Evolutionary conservation across 2,888 invertebrate species (phyloP).

Genomic region (Hecatera dysodea): DNA sequence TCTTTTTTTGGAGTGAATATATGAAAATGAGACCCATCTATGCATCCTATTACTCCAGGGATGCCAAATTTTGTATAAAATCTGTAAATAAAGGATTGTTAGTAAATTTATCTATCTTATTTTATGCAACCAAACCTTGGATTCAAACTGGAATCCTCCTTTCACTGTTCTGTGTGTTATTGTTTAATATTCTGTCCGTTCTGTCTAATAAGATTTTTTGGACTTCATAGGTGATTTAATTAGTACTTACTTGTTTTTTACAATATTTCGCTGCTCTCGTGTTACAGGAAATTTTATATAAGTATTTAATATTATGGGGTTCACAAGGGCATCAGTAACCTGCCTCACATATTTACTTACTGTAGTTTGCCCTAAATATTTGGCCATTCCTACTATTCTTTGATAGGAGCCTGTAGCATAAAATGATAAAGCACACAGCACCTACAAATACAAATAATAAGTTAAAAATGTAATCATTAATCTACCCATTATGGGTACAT

Average conservation of each 20-base stretch:
- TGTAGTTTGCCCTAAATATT: conserved; percentile 12
- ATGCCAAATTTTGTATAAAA: conserved; percentile 4
- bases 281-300: conserved; percentile 1
- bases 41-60: background rate
- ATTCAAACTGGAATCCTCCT: too few relatives aligned
- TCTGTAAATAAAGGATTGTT: conserved; percentile 6
- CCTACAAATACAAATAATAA: background rate
- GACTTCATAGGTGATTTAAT: background rate
- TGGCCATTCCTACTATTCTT: too few relatives aligned
- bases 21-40: too few relatives aligned
- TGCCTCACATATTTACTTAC: conserved; percentile 3
- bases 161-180: too few relatives aligned
- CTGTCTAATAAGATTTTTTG: too few relatives aligned
- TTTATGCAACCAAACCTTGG: too few relatives aligned
- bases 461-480: conserved; percentile 4
- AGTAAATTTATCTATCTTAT: too few relatives aligned
- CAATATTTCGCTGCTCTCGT: conserved; percentile 11
- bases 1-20: too few relatives aligned
- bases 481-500: background rate
- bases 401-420: conserved; percentile 8
- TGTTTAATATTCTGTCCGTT: too few relatives aligned
- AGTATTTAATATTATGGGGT: background rate
- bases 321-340: conserved; percentile 3
- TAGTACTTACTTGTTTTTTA: conserved; percentile 5
- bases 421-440: conserved; percentile 3